Percentiles rank a stretch among this genome's conserved stretches.
These are phyloP conservation scores for Teleopsis dalmanni DNA, from an alignment of 1,140 invertebrate genomes.

Conservation along the genomic window DNA sequence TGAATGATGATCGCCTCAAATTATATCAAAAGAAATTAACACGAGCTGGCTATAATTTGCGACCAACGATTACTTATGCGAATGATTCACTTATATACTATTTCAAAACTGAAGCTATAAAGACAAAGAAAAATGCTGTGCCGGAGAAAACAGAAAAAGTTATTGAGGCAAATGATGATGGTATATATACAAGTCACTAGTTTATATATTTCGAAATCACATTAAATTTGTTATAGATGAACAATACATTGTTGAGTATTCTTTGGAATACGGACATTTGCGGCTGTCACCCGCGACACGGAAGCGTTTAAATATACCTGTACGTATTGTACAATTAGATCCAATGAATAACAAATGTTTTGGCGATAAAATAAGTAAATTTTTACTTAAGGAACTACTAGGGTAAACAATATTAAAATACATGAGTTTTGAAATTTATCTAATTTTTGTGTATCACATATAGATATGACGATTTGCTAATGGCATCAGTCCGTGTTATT, in stretches of 20 bases:
- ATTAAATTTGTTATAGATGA: constrained; percentile 60
- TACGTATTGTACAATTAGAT: constrained; percentile 86
- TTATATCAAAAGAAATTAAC: constrained; percentile 25
- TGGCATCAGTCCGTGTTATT: constrained; percentile 90
- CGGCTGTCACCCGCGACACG: constrained; percentile 78
- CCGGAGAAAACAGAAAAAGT: constrained; percentile 5
- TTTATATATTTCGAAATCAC: not conserved
- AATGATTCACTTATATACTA: constrained; percentile 37
- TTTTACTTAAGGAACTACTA: constrained; percentile 85
- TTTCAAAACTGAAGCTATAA: constrained; percentile 16
- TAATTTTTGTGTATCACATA: not conserved
- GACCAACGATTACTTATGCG: constrained; percentile 22
- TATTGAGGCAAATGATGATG: constrained; percentile 8
- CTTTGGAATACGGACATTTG: constrained; percentile 93
- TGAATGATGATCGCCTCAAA: constrained; percentile 25
- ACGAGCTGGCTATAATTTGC: constrained; percentile 21
- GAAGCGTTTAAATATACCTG: constrained; percentile 80
- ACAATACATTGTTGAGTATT: constrained; percentile 96
- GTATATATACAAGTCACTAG: not conserved
- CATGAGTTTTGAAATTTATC: too few species aligned
- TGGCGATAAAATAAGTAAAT: constrained; percentile 82
- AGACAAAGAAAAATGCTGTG: not conserved
- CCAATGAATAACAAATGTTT: constrained; percentile 85
- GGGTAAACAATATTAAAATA: constrained; percentile 48
- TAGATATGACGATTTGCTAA: constrained; percentile 87